Evolutionary conservation across 2,888 invertebrate genomes (phyloP).

Genomic region (Metopia argyrocephala): DNA sequence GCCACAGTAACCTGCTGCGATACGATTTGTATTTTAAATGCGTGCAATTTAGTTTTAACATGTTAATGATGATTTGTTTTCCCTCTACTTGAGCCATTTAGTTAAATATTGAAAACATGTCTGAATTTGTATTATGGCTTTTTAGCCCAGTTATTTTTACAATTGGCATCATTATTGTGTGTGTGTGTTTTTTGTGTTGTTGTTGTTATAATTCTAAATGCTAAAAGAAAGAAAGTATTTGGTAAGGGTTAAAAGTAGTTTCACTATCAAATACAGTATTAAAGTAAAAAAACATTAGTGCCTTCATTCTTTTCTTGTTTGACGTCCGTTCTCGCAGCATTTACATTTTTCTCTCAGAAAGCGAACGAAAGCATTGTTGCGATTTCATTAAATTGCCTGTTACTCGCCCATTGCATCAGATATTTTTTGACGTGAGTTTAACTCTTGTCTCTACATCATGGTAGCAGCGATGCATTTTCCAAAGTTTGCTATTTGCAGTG

Average conservation of each 20-base stretch:
- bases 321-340: no score
- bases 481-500: no score
- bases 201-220: not conserved
- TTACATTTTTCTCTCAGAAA: no score
- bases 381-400: no score
- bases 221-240: not conserved
- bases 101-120: constrained; percentile 55
- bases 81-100: constrained; percentile 39
- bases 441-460: no score
- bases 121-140: constrained; percentile 50
- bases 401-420: no score
- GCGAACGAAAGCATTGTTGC: no score
- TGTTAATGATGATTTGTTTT: constrained; percentile 53
- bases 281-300: no score
- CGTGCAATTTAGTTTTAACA: constrained; percentile 56
- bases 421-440: no score
- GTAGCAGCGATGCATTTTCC: no score
- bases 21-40: constrained; percentile 61
- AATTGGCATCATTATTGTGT: constrained; percentile 53
- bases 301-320: no score
- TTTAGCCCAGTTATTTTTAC: constrained; percentile 48
- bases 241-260: not conserved
- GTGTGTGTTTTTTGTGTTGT: no score
- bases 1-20: constrained; percentile 28
- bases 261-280: not conserved